Percentiles rank a stretch among this genome's conserved stretches.
Conservation (phyloP, 2,797 vertebrate species). For the Dicrostonyx torquatus region DNA sequence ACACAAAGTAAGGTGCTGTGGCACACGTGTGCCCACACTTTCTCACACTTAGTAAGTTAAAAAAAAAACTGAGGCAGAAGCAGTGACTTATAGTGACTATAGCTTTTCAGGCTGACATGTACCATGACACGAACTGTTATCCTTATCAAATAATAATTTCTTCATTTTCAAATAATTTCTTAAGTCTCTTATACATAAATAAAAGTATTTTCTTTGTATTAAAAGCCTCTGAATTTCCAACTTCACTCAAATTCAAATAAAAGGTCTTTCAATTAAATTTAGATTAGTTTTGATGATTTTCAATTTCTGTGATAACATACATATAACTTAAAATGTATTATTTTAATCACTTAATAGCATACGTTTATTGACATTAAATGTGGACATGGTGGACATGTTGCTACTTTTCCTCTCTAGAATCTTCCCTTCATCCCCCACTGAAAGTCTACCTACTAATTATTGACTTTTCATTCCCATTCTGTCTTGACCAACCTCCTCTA, state of each 20-base stretch:
- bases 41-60: neutral
- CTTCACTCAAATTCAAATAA: neutral
- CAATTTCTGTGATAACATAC: neutral
- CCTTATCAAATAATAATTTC: neutral
- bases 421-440: neutral
- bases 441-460: neutral
- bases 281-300: slow-evolving; percentile 33
- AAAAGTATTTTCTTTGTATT: neutral
- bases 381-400: neutral
- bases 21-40: no score
- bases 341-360: neutral
- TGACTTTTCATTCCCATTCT: neutral
- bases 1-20: no score
- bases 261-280: neutral
- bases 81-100: neutral
- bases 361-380: neutral
- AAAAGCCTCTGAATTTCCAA: neutral
- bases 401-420: neutral
- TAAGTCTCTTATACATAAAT: neutral
- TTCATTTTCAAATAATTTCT: neutral
- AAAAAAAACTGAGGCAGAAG: neutral
- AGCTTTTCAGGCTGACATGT: neutral
- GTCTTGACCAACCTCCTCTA: neutral
- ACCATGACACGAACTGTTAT: neutral
- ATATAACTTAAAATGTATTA: neutral